A percentile compares a stretch with the other conserved stretches of the same genome.
Evolutionary conservation across 2,888 invertebrate genomes (phyloP).

Genomic region (Caenorhabditis drosophilae): DNA sequence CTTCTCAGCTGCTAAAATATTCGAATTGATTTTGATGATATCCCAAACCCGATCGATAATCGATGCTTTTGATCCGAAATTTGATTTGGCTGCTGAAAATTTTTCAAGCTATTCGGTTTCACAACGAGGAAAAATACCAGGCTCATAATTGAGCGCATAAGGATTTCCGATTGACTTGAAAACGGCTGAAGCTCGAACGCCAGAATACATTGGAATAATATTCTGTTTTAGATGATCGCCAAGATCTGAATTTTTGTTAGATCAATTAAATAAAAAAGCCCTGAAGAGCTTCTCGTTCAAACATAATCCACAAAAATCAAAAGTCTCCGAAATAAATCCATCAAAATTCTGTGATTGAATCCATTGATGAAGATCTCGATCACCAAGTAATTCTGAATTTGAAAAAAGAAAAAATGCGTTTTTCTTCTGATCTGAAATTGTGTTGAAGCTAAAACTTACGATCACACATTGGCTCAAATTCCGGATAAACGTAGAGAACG

Average conservation of each 20-base stretch:
- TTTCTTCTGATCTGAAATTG: not conserved
- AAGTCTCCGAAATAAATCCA: constrained; percentile 16
- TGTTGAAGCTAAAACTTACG: not conserved
- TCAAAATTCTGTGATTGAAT: constrained; percentile 17
- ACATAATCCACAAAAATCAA: constrained; percentile 38
- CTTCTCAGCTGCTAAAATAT: not conserved
- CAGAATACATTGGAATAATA: not conserved
- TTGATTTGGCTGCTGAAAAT: not conserved
- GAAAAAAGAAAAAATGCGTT: not conserved
- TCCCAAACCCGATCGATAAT: constrained; percentile 13
- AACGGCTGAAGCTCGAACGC: not conserved
- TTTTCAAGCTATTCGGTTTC: not conserved
- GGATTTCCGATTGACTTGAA: not conserved
- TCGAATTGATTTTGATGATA: not conserved
- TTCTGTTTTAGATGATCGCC: not conserved
- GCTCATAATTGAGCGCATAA: not conserved
- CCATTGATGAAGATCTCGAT: not conserved
- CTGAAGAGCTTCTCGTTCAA: not conserved
- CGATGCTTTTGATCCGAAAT: not conserved
- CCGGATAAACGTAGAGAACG: not conserved
- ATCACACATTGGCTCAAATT: not conserved
- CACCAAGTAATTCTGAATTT: not conserved
- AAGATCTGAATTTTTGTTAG: not conserved
- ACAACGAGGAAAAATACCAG: not conserved
- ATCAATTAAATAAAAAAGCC: not conserved